phyloP scores from a whole-genome alignment of 2,113 vertebrate genomes.

The Sorex araneus region DNA sequence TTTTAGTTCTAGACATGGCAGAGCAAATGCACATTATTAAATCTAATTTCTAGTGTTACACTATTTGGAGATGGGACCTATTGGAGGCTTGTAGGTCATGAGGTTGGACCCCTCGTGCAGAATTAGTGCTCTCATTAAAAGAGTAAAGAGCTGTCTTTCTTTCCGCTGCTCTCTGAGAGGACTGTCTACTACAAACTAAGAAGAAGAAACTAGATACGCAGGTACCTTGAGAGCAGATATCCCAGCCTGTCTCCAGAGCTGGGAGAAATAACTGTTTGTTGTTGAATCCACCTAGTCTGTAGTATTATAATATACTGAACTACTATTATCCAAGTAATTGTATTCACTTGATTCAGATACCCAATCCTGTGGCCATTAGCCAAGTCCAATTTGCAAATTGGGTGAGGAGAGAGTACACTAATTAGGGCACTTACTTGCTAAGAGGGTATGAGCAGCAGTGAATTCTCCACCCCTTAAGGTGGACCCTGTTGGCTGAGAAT shows the following conservation, averaged over 20 bases:
- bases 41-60: not conserved
- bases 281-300: not conserved
- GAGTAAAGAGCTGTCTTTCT: not conserved
- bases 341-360: not conserved
- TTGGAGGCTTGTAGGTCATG: not conserved
- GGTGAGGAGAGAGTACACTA: too few relatives aligned
- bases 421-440: too few relatives aligned
- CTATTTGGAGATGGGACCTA: not conserved
- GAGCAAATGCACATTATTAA: not conserved
- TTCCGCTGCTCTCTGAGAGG: not conserved
- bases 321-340: not conserved
- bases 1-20: not conserved
- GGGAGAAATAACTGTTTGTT: not conserved
- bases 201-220: not conserved
- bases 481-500: too few relatives aligned
- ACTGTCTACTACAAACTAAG: not conserved
- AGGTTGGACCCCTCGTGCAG: not conserved
- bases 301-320: not conserved
- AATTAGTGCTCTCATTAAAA: slow-evolving; percentile 3
- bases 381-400: not conserved
- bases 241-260: not conserved
- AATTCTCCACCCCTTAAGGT: too few relatives aligned
- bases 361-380: not conserved
- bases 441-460: too few relatives aligned
- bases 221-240: not conserved